phyloP scores from a whole-genome alignment of 2,888 invertebrate species.

The Caenorhabditis zanzibari region DNA sequence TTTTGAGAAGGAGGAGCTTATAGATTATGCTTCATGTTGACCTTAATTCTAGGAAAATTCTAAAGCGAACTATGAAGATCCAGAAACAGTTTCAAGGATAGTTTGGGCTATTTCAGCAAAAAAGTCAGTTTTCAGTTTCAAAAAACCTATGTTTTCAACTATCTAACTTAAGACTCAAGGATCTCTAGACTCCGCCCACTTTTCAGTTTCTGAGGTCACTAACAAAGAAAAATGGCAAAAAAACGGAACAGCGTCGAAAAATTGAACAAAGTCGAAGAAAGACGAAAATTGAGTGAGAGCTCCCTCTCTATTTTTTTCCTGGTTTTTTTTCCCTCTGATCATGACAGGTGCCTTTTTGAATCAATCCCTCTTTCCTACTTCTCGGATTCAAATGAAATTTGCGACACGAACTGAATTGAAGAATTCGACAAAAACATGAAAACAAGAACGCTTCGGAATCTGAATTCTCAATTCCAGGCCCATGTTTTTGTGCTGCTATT shows the following conservation, averaged over 20 bases:
- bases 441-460: constrained; percentile 3
- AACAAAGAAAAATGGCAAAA: neutral
- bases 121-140: no score
- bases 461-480: neutral
- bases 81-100: no score
- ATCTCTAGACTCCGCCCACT: neutral
- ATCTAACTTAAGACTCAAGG: neutral
- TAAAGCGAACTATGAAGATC: no score
- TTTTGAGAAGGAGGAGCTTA: no score
- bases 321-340: neutral
- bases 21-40: no score
- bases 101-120: no score
- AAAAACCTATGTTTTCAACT: no score
- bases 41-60: no score
- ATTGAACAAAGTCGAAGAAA: neutral
- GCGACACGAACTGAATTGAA: neutral
- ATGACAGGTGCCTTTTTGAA: constrained; percentile 9
- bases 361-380: neutral
- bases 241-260: neutral
- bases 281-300: neutral
- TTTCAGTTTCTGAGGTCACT: neutral
- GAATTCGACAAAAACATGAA: constrained; percentile 2
- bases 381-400: neutral
- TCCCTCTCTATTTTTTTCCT: neutral
- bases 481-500: neutral